Evolutionary conservation across 2,113 vertebrate species (phyloP).

Genomic region (Philantomba maxwellii): DNA sequence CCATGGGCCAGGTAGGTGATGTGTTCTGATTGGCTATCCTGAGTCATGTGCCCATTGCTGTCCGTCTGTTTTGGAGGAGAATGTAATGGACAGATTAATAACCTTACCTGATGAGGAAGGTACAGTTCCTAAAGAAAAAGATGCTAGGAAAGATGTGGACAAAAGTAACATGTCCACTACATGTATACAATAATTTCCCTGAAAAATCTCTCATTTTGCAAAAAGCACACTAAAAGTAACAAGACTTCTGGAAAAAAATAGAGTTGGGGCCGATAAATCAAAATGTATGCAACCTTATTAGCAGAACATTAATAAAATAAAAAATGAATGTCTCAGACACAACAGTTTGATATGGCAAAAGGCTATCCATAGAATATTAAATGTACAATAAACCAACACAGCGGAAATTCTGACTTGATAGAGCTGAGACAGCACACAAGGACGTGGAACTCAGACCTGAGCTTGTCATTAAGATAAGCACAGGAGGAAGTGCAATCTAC

Average conservation of each 20-base stretch:
- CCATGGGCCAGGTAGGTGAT: not conserved
- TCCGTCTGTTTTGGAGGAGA: not conserved
- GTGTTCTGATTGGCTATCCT: not conserved
- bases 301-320: slow-evolving; percentile 12
- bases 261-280: not conserved
- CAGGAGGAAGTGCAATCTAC: not conserved
- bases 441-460: not conserved
- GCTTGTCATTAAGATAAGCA: not conserved
- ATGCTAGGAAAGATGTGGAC: not conserved
- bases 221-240: slow-evolving; percentile 10
- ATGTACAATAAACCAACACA: slow-evolving; percentile 25
- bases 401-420: not conserved
- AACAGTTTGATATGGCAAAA: not conserved
- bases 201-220: slow-evolving; percentile 24
- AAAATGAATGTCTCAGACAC: not conserved
- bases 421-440: not conserved
- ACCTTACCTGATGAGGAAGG: not conserved
- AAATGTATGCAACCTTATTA: slow-evolving; percentile 31
- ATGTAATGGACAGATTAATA: not conserved
- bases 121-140: not conserved
- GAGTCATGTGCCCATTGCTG: not conserved
- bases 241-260: not conserved
- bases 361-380: not conserved
- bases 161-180: not conserved
- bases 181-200: not conserved